Evolutionary conservation across 2,797 vertebrate species (phyloP), one percentile per base, ranked within the genome.

Genomic region (Gorsachius magnificus): DNA sequence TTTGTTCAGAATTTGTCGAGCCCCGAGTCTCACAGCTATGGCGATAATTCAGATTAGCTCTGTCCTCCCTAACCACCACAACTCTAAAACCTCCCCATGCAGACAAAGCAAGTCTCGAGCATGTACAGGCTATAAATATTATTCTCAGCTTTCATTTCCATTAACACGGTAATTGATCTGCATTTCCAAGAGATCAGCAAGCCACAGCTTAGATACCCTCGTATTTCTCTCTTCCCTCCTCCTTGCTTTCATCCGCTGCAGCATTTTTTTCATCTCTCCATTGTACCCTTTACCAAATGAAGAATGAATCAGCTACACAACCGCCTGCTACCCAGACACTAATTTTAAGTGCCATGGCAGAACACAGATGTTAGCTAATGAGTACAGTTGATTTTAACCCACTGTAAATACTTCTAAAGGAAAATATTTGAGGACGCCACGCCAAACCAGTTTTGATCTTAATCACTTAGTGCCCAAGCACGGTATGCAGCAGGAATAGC

Each of bases 11-110:
- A 33, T 22, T 36, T 26, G 5, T 7, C 22, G 53, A 74, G 50
- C 51, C 56, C 11, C 3, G 1, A 1, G 11, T 21, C 45, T 19
- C 29, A 1, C 56, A 56, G 46, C 33, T 28, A 26, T 1, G 38
- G 51, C 5, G 1, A 1, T 9, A 25, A 38, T 3, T 35, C 24
- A 3, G 10, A 15, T 3, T 7, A 63, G 43, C 48, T 48, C 58
- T 10, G 6, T 8, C 9, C 33, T 58, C 33, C 31, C 35, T 9
- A 45, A 57, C 69, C 38, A 29, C 63, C 45, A 7, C 0, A 1
- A 5, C 4, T 60, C 11, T 13, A 22, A 51, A 33, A 6, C n/a
- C 46, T 83, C 41, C 41, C 57, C 5, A 28, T 4, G 33, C 51
- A 25, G 24, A 29, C 22, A 45, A 41, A 60, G 35, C 18, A 21